Base-by-base conservation (phyloP, 2,888 invertebrate species). In the Charanyca ferruginea region DNA sequence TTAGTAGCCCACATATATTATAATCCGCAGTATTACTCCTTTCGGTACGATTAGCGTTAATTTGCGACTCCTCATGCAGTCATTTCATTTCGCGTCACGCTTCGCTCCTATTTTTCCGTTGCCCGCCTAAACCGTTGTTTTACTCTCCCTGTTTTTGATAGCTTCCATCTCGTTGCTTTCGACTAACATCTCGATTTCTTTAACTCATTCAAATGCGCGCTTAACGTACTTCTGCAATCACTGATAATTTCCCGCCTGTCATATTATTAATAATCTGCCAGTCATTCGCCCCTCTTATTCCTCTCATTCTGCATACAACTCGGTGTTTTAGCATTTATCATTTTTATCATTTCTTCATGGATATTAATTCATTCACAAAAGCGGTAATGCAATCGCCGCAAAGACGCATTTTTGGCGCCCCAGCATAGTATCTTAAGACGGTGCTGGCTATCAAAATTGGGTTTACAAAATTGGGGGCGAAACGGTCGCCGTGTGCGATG, bases 1-100 rank as follows among this genome's bases (percentile, higher is more conserved):
- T 96, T 94, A 96, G 96, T 96, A 96, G 95, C 96, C 96, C 96
- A 96, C 93, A 94, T 94, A 92, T 91, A 89, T 92, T 91, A 90
- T 92, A 91, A 87, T 90, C 87, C 88, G 89, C 92, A 90, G 87
- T 87, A 90, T 87, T 87, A 90, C 86, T 88, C 86, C 90, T 91
- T 84, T 88, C 91, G 89, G 89, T 90, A 90, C 91, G 90, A 90
- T 69, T 91, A 92, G 91, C 89, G 87, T 89, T 87, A 80, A 87
- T 87, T 83, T 88, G 86, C 88, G 85, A 88, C 87, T 88, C 87
- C 85, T 84, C 87, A 87, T 85, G 84, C 87, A 90, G 90, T 89
- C 90, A 91, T 90, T 83, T 90, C 93, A 94, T 93, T 89, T 94
- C 93, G 94, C 93, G 90, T 93, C 94, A 92, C 91, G 95, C 95